Evolutionary conservation across 1,140 invertebrate species (phyloP).

Genomic region (Leptestheria dahalacensis): DNA sequence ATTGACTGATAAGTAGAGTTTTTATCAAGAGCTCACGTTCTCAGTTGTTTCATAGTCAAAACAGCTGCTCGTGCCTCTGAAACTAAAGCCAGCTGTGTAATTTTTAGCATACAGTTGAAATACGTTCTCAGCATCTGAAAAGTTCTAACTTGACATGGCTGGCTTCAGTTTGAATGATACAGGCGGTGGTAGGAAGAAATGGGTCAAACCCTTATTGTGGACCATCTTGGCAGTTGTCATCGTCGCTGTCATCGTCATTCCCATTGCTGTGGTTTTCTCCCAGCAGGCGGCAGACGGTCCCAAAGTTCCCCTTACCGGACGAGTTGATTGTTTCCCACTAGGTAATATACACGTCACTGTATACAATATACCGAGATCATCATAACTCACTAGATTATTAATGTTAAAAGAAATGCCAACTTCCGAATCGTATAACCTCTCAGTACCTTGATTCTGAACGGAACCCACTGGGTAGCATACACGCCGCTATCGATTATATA

Average conservation of each 20-base stretch:
- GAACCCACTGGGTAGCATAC: not conserved
- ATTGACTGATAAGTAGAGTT: no score
- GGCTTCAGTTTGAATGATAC: not conserved
- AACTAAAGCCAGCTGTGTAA: no score
- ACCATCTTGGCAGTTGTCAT: not conserved
- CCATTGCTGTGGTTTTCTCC: constrained; percentile 2
- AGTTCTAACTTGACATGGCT: not conserved
- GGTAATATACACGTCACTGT: no score
- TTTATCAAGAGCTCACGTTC: no score
- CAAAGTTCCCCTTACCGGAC: not conserved
- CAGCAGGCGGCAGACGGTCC: not conserved
- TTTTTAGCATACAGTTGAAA: no score
- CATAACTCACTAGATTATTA: not conserved
- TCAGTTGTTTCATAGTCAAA: no score
- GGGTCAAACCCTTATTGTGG: not conserved
- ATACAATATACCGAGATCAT: not conserved
- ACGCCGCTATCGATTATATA: not conserved
- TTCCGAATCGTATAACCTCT: not conserved
- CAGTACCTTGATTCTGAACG: not conserved
- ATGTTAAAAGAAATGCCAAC: not conserved
- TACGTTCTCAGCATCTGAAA: not conserved
- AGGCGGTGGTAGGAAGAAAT: not conserved
- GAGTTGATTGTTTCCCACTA: constrained; percentile 5
- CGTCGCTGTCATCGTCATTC: constrained; percentile 1
- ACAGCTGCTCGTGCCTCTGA: no score